These are phyloP conservation scores for Limnephilus marmoratus DNA, from an alignment of 2,888 invertebrate species.

Conservation along the genomic window DNA sequence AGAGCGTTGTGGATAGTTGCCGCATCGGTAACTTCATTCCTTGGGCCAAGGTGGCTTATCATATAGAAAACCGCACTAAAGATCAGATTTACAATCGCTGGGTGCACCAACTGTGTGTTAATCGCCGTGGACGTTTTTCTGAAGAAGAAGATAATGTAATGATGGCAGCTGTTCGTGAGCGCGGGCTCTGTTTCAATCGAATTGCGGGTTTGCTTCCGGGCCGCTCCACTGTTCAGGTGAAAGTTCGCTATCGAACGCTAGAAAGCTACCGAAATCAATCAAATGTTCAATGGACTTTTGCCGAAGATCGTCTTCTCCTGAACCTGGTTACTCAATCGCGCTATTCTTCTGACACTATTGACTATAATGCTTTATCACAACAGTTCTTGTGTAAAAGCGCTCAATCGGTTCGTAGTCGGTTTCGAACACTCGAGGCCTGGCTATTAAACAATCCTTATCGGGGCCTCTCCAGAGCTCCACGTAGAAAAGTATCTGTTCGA, in stretches of 20 bases:
- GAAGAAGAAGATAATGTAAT: conserved; percentile 82
- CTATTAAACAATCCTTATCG: conserved; percentile 74
- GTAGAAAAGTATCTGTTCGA: conserved; percentile 68
- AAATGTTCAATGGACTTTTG: conserved; percentile 76
- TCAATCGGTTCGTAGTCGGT: conserved; percentile 80
- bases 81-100: conserved; percentile 82
- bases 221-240: conserved; percentile 80
- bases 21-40: conserved; percentile 83
- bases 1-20: conserved; percentile 80
- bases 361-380: conserved; percentile 74
- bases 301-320: conserved; percentile 80
- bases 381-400: conserved; percentile 78
- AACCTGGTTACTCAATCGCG: conserved; percentile 75
- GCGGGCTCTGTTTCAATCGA: conserved; percentile 80
- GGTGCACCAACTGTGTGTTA: conserved; percentile 69
- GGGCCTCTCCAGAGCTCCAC: conserved; percentile 71
- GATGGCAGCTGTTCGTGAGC: conserved; percentile 79
- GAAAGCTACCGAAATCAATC: conserved; percentile 68
- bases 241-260: conserved; percentile 78
- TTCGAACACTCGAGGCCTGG: conserved; percentile 76
- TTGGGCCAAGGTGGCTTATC: conserved; percentile 83
- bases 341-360: conserved; percentile 68
- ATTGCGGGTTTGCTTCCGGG: conserved; percentile 79
- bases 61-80: conserved; percentile 81
- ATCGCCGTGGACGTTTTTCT: conserved; percentile 80